phyloP scores from a whole-genome alignment of 2,888 invertebrate genomes.

The Sabatieria punctata region DNA sequence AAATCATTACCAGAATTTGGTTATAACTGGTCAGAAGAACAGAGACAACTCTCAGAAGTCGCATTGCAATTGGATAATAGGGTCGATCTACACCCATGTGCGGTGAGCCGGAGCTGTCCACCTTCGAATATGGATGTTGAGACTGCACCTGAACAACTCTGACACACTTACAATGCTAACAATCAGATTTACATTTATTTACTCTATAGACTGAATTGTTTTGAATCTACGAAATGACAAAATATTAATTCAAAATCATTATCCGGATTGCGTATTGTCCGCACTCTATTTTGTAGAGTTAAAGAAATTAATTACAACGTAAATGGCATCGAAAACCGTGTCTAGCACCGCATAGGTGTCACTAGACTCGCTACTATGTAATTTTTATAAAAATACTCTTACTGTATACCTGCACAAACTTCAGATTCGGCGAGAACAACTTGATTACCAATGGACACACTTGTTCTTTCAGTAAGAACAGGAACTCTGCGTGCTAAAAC shows the following conservation, averaged over 20 bases:
- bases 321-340: no score
- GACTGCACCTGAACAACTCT: slow-evolving; percentile 10
- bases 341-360: no score
- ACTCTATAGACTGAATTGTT: no score
- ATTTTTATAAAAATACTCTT: slow-evolving; percentile 15
- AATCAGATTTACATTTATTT: no score
- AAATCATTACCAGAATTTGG: slow-evolving; percentile 62
- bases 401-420: slow-evolving; percentile 55
- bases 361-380: no score
- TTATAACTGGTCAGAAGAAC: slow-evolving; percentile 85
- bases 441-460: slow-evolving; percentile 97
- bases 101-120: no score
- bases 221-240: no score
- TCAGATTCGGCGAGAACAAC: slow-evolving; percentile 94
- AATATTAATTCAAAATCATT: no score
- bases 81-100: no score
- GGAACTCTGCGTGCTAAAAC: slow-evolving; percentile 70
- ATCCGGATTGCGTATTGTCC: no score
- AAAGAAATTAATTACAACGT: no score
- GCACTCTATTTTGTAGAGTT: no score
- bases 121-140: slow-evolving; percentile 12
- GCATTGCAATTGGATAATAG: slow-evolving; percentile 88
- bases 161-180: not conserved
- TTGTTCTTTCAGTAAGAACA: slow-evolving; percentile 78
- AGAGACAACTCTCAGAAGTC: slow-evolving; percentile 74